Conservation (phyloP, 2,888 invertebrate species). For the Apeira syringaria region DNA sequence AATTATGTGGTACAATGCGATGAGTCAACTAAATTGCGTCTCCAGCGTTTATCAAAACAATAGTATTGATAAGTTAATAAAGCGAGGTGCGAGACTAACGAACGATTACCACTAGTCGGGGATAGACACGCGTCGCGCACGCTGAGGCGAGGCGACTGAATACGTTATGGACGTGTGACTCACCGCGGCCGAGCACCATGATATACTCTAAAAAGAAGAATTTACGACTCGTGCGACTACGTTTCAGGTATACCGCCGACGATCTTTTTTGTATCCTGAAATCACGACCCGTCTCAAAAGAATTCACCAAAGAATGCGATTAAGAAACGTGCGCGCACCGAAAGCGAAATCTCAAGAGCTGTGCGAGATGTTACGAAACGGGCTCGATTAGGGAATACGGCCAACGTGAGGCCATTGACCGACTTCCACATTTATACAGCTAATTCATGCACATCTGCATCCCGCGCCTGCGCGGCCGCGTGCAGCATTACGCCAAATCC, state of each 20-base stretch:
- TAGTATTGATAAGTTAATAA: conserved; percentile 83
- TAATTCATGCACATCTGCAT: conserved; percentile 77
- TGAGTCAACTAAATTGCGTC: conserved; percentile 79
- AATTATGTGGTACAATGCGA: conserved; percentile 79
- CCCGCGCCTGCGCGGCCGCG: conserved; percentile 47
- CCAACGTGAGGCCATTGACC: conserved; percentile 73
- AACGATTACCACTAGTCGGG: conserved; percentile 67
- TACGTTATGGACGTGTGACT: conserved; percentile 67
- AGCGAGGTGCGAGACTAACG: conserved; percentile 73
- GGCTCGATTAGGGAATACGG: conserved; percentile 72
- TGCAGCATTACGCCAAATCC: conserved; percentile 46
- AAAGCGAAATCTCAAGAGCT: conserved; percentile 71
- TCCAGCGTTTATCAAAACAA: conserved; percentile 81
- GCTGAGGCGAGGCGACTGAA: conserved; percentile 55
- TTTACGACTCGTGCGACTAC: conserved; percentile 53
- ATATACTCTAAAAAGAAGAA: conserved; percentile 47
- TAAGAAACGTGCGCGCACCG: conserved; percentile 50
- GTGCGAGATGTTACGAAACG: conserved; percentile 68
- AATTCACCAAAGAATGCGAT: conserved; percentile 47
- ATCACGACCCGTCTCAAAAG: conserved; percentile 52
- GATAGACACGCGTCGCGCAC: conserved; percentile 61
- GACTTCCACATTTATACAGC: conserved; percentile 78
- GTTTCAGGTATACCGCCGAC: conserved; percentile 38
- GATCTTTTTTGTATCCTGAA: conserved; percentile 43
- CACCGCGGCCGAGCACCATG: conserved; percentile 45